Evolutionary conservation across 2,888 invertebrate genomes (phyloP), one percentile per base, ranked within the genome.

Genomic region (Stenichneumon culpator): DNA sequence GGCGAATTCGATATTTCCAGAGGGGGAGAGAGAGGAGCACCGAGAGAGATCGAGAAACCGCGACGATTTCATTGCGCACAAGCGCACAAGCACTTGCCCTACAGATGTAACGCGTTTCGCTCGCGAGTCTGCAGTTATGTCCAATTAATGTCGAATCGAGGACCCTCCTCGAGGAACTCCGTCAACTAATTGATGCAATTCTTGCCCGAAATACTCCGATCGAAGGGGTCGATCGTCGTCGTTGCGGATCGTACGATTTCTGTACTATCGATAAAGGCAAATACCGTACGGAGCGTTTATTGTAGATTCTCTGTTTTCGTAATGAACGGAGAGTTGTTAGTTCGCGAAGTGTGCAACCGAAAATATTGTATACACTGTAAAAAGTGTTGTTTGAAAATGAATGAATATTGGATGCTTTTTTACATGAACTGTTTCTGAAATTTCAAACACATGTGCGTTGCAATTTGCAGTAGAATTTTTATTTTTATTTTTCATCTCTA

Each of bases 141-240:
- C 68, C 77, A 86, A 86, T 86, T 86, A 86, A 82, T 80, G 85
- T 82, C 82, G 82, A 77, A 82, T 80, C 83, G 78, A 47, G 39
- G 60, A 39, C 50, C 60, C 81, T 74, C 81, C 36, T 39, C 79
- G 79, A 72, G 52, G 14, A 50, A 73, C 47, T 68, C 54, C 25
- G 19, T 36, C 74, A 19, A 67, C 63, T 77, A 67, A 73, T 80
- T 73, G 67, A 73, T n/a, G 67, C 79, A 67, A 80, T 79, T 50
- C 47, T 77, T 57, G 73, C 73, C 60, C 79, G 39, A 80, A 80
- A 73, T 67, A 54, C 44, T 39, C 57, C 69, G 67, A 80, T 80
- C 54, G 73, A 14, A 57, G 4, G 39, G 47, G 19, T 36, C 22
- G 22, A 54, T 25, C 19, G 36, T 28, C 36, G n/a, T 14, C 72